phyloP scores from a whole-genome alignment of 2,888 invertebrate species.

The Agrotis exclamationis region DNA sequence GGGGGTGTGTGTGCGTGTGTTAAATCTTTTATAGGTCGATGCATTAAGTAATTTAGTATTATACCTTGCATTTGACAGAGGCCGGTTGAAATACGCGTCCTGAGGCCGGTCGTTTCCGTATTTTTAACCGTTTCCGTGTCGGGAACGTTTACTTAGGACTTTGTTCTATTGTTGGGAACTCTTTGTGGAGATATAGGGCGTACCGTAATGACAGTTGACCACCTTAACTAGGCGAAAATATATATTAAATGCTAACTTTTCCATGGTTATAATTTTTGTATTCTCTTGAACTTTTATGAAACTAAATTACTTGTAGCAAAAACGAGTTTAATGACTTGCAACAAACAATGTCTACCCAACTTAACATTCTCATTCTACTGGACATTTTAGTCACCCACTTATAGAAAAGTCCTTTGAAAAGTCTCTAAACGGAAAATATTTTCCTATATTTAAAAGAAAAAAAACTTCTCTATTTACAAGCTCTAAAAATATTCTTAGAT shows the following conservation, averaged over 20 bases:
- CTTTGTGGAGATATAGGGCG: constrained; percentile 30
- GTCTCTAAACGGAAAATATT: background rate
- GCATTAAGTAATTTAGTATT: constrained; percentile 90
- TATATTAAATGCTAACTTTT: constrained; percentile 3
- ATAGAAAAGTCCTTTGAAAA: background rate
- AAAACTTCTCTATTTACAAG: too few relatives aligned
- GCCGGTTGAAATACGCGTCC: constrained; percentile 63
- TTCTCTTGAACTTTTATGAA: background rate
- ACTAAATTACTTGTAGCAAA: too few relatives aligned
- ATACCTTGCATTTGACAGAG: constrained; percentile 87
- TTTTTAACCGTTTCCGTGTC: constrained; percentile 61
- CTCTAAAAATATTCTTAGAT: background rate
- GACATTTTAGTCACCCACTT: background rate
- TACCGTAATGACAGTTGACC: background rate
- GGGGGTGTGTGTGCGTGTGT: constrained; percentile 78
- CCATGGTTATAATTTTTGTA: too few relatives aligned
- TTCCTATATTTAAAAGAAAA: background rate
- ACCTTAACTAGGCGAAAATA: background rate
- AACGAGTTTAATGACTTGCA: background rate
- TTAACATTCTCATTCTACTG: background rate
- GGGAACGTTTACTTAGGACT: constrained; percentile 56
- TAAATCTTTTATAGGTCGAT: constrained; percentile 91
- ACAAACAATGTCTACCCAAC: background rate
- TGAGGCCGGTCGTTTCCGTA: constrained; percentile 52
- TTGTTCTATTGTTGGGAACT: constrained; percentile 31